Base-by-base conservation (phyloP, 2,888 invertebrate species). In the Euplagia quadripunctaria region DNA sequence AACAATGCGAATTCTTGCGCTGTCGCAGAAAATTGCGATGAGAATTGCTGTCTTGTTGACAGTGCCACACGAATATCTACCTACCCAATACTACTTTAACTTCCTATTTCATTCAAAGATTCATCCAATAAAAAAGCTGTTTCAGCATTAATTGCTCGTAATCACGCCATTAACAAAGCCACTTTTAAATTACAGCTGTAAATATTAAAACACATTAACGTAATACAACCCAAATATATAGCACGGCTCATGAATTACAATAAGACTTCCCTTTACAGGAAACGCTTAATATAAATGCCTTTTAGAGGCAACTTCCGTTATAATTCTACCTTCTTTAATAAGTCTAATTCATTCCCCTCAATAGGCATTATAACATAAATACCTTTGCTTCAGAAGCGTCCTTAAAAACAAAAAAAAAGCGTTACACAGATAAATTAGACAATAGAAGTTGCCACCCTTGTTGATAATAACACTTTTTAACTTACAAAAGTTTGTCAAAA, bases 401-500 rank as follows among this genome's bases (percentile, higher is more conserved):
- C 79, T 64, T 64, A 63, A 80, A 79, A 84, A 46, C 3, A 46
- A 81, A 86, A 78, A 85, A 87, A 85, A 87, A 88, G 86, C 86
- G 85, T 86, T 83, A 82, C 71, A 72, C 61, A 88, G 85, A 88
- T 87, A 88, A 88, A 84, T 76, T 74, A 76, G 81, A 87, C 87
- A 88, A 89, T 85, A 78, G 80, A 78, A 74, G 81, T 81, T 86
- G 87, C 91, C 91, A 92, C 92, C 91, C 91, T 88, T 88, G 92
- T 92, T 87, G 93, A 90, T 92, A 92, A 93, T 92, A 92, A 92
- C 89, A 89, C 90, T 91, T 92, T 86, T 90, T 88, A 87, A 90
- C 82, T 87, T 80, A 86, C 87, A 87, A 87, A 90, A 91, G 88
- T 91, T 93, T 94, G 94, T 93, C 93, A 94, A 92, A 91, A 92